A percentile compares a stretch with the other conserved stretches of the same genome.
These are phyloP conservation scores for Hippocampus zosterae DNA, from an alignment of 2,113 vertebrate genomes.

Conservation along the genomic window DNA sequence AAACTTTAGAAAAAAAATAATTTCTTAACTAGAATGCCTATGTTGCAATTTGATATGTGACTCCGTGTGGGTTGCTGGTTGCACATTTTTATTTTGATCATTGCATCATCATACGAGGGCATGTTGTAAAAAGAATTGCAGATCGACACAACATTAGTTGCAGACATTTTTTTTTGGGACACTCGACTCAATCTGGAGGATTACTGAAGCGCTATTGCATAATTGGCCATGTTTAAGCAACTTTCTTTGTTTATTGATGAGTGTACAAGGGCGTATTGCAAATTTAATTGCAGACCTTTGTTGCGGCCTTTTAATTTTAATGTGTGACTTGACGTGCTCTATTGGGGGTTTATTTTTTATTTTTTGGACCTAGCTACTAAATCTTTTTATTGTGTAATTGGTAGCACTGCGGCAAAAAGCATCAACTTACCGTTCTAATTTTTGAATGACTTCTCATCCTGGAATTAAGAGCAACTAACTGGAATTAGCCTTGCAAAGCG, in stretches of 20 bases:
- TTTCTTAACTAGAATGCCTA: too few relatives aligned
- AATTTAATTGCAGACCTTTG: background rate
- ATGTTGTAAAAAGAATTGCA: too few relatives aligned
- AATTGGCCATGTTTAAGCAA: background rate
- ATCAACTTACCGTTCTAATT: background rate
- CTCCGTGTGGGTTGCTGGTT: too few relatives aligned
- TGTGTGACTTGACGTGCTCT: background rate
- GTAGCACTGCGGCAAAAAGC: background rate
- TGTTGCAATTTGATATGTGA: too few relatives aligned
- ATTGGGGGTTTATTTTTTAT: background rate
- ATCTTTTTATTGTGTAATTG: background rate
- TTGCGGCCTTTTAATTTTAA: background rate
- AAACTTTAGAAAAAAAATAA: too few relatives aligned
- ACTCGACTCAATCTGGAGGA: too few relatives aligned
- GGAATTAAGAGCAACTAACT: background rate
- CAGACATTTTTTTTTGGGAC: too few relatives aligned
- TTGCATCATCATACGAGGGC: too few relatives aligned
- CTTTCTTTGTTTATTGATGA: background rate
- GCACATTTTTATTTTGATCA: too few relatives aligned
- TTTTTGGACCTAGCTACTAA: background rate
- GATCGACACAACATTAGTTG: too few relatives aligned
- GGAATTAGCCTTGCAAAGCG: background rate
- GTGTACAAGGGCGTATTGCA: background rate
- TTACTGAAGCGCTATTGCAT: too few relatives aligned
- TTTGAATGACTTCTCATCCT: background rate